Percentiles rank a stretch among this genome's conserved stretches.
Evolutionary conservation across 2,113 vertebrate species (phyloP).

Genomic region (Ramphastos sulfuratus): DNA sequence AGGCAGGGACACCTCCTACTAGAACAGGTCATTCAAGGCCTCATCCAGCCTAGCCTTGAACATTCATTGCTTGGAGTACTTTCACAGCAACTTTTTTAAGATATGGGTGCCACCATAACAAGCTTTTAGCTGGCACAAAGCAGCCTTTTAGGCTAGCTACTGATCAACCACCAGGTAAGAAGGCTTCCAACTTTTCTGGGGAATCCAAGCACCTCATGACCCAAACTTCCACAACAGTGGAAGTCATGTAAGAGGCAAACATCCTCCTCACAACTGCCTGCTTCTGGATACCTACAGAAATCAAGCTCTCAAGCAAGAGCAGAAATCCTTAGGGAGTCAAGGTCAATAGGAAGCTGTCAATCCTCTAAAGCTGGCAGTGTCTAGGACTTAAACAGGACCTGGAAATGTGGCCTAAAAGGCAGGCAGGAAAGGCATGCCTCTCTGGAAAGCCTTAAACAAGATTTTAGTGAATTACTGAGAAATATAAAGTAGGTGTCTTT

Average conservation of each 20-base stretch:
- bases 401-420: neutral
- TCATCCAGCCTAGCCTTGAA: too few species aligned
- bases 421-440: rapidly evolving
- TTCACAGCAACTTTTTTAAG: neutral
- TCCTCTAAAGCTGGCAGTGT: neutral
- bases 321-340: neutral
- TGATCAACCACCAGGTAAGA: neutral
- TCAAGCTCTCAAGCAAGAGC: neutral
- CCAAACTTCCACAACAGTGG: neutral
- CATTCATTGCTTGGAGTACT: neutral
- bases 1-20: too few species aligned
- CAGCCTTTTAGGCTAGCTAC: neutral
- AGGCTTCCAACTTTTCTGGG: neutral
- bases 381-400: neutral
- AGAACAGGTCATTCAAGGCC: too few species aligned
- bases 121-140: neutral
- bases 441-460: neutral
- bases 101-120: neutral
- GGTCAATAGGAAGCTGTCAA: neutral
- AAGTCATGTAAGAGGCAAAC: neutral
- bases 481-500: neutral
- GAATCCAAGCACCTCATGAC: neutral
- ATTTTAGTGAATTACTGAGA: neutral
- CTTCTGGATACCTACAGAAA: neutral
- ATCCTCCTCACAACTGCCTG: neutral